Evolutionary conservation across 2,113 vertebrate species (phyloP), one percentile per base, ranked within the genome.

Genomic region (Takifugu flavidus): DNA sequence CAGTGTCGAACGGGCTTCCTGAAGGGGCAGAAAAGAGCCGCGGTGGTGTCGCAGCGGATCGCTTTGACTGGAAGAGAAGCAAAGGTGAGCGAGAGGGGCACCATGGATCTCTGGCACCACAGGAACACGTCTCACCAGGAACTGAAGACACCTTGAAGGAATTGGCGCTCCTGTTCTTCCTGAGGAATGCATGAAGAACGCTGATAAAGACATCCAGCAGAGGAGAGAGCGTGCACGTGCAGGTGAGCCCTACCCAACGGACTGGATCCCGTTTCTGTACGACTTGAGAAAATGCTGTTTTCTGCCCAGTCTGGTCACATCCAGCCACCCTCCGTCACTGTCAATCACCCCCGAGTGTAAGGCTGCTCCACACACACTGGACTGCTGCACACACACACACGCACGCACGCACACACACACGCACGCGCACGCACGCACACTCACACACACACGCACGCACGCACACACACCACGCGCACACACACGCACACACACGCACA

Each of bases 241-340:
- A 39, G 1, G 34, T 11, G 55, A 31, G 25, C 1, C 3, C 6
- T 89, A 98, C 96, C 94, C 94, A 62, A 93, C 47, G 26, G 96
- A 94, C 27, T 96, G 95, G 75, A 99, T 59, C 2, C 95, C 94
- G 75, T 99, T 95, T 88, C 94, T 94, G 42, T 92, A 93, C 25
- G 96, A 96, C 82, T 95, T 95, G 67, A 90, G 93, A 72, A 99
- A 99, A 53, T 92, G 92, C 56, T 92, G 92, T 80, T 93, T 95
- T 78, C 93, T 91, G 79, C 96, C 96, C 79, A 96, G 91, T 75
- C 97, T 90, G 12, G 94, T 98, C 78, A 99, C 87, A 74, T 99
- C 97, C 53, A 99, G 88, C 96, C 97, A 99, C 64, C 97, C 97
- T 50, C 97, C 97, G 60, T 98, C 94, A 51, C 96, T 93, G 73